Evolutionary conservation across 2,888 invertebrate genomes (phyloP), one percentile per base, ranked within the genome.

Genomic region (Bellardia pandia): DNA sequence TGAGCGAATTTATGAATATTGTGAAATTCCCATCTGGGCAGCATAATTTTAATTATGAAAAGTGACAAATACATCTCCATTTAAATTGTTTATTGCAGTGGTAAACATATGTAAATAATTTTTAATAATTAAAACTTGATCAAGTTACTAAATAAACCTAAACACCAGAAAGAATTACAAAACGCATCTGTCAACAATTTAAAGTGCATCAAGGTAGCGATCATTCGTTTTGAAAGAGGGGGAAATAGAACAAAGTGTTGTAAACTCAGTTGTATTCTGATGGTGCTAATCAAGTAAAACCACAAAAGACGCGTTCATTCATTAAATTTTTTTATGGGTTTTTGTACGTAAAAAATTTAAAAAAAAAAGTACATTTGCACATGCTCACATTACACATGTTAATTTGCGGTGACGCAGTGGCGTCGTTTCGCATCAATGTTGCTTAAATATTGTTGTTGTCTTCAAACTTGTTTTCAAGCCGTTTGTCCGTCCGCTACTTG

Each of bases 361-460:
- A 48, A 68, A 60, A 60, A 51, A 5, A 33, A 45, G 40, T 82
- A 23, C 58, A 78, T 85, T 88, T 81, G 85, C 88, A 82, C 85
- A 86, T 86, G 85, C 88, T 76, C 81, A 80, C 66, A 62, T 86
- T 62, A 51, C 72, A 60, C 83, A 75, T 72, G 75, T 78, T 77
- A 68, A 86, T 86, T 86, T 88, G 88, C 86, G 88, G 88, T 88
- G 82, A 74, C 77, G 86, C 77, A 86, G 82, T 86, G 82, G 82
- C 81, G 77, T 78, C 86, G 72, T 82, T 69, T 82, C 78, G 53
- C 78, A 86, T 77, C 84, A 85, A 56, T 72, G 84, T 84, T 80
- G 69, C 60, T 40, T 62, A 33, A 82, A 82, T 69, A 42, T 58
- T 16, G 33, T 16, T 75, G 14, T 30, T 45, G 13, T 56, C 71